Base-by-base conservation (phyloP, 2,888 invertebrate genomes). In the Drymonia ruficornis region DNA sequence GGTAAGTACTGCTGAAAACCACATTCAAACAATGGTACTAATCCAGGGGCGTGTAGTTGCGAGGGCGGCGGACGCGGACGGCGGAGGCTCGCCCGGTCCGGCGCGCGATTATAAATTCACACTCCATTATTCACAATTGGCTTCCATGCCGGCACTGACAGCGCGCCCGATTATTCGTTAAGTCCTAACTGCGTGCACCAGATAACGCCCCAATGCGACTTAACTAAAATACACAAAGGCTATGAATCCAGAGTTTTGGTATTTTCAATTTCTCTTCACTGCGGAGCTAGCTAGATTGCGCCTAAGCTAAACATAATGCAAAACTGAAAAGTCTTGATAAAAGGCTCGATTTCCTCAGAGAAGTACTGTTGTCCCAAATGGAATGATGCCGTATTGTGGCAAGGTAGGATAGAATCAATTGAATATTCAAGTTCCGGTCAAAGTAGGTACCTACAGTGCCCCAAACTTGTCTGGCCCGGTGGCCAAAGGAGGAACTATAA, bases 51-150 rank as follows among this genome's bases (percentile, higher is more conserved):
- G 67, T 67, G 71, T 70, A 68, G 67, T 67, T 63, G 70, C 72
- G 72, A 63, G 61, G 66, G 66, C 65, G 55, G 63, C 44, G 55
- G 16, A 49, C 44, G 52, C 52, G 67, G 58, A 52, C 54, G 57
- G n/a, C n/a, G n/a, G n/a, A 55, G 64, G 53, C 58, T 61, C 64
- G 59, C 58, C 63, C 67, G 60, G 56, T 53, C 48, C 59, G 48
- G 57, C 67, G 18, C 68, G 69, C 72, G 82, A 81, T 84, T 81
- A 83, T 82, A 81, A 83, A 83, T 84, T 84, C 81, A 74, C 70
- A 63, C 67, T 72, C 84, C 83, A 86, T 87, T 85, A 86, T 86
- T 87, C 86, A 84, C 87, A 87, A 88, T 86, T 86, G 88, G 85
- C 83, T 83, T 81, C 81, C 76, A 84, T 78, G 76, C 81, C 83